Conservation (phyloP, 2,113 vertebrate species). For the Himantopus leucocephalus region DNA sequence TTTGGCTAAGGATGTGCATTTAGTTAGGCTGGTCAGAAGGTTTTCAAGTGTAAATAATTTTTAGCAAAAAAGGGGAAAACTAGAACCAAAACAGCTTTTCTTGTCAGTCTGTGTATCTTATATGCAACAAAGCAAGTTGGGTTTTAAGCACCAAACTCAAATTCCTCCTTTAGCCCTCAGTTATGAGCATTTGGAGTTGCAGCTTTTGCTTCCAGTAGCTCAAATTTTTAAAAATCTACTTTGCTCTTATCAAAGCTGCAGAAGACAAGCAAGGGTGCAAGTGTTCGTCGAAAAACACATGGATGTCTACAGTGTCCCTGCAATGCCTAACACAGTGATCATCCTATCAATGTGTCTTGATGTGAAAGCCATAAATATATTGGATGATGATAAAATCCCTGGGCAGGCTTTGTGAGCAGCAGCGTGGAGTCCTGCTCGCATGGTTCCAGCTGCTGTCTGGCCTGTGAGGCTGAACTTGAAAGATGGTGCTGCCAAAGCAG, state of each 20-base stretch:
- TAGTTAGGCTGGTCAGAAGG: background rate
- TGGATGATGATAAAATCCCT: background rate
- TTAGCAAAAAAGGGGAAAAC: background rate
- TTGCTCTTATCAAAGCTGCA: background rate
- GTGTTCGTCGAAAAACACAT: fast-evolving
- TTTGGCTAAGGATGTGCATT: background rate
- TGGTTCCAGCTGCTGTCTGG: background rate
- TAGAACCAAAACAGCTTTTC: background rate
- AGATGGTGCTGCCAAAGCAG: background rate
- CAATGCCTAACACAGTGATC: background rate
- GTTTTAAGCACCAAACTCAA: background rate
- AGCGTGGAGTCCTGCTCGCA: background rate
- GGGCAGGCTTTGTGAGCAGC: background rate
- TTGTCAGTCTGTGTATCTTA: background rate
- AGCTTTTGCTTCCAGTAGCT: background rate
- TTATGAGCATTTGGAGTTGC: background rate
- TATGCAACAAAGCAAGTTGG: background rate
- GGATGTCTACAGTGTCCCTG: background rate
- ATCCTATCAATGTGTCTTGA: fast-evolving
- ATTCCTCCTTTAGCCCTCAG: background rate
- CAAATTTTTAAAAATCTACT: background rate
- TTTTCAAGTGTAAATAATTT: background rate
- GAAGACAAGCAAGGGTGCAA: background rate
- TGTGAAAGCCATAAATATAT: background rate
- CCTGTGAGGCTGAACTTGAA: background rate